Evolutionary conservation across 1,140 invertebrate species (phyloP).

Genomic region (Aphelenchoides avenae): DNA sequence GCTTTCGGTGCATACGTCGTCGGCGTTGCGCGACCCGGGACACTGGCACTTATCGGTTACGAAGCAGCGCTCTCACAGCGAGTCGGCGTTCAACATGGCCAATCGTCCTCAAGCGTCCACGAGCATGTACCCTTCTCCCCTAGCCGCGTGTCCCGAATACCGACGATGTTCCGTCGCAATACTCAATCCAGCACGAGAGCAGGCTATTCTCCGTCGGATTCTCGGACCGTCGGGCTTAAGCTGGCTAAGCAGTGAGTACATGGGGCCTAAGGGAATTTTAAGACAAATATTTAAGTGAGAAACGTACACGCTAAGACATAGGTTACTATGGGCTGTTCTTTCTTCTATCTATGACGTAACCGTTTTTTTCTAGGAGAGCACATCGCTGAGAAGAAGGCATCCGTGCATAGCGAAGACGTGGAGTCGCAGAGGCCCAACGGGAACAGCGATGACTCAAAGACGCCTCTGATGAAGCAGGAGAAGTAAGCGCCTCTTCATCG

Average conservation of each 20-base stretch:
- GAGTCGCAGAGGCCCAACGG: constrained; percentile 30
- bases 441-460: constrained; percentile 37
- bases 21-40: constrained; percentile 27
- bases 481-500: constrained; percentile 13
- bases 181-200: constrained; percentile 37
- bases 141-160: constrained; percentile 20
- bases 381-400: neutral
- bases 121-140: neutral
- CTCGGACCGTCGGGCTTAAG: constrained; percentile 44
- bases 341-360: no score
- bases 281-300: neutral
- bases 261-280: neutral
- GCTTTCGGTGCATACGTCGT: no score
- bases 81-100: constrained; percentile 25
- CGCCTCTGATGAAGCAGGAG: constrained; percentile 52
- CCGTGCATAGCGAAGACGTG: constrained; percentile 47
- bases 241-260: constrained; percentile 38
- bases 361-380: neutral
- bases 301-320: neutral
- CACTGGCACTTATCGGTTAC: constrained; percentile 32
- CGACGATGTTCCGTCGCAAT: constrained; percentile 34
- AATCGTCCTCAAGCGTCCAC: constrained; percentile 1
- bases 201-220: constrained; percentile 47
- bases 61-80: constrained; percentile 30
- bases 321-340: no score